A percentile compares a stretch with the other conserved stretches of the same genome.
phyloP scores from a whole-genome alignment of 2,113 vertebrate genomes.

The Propithecus coquereli region DNA sequence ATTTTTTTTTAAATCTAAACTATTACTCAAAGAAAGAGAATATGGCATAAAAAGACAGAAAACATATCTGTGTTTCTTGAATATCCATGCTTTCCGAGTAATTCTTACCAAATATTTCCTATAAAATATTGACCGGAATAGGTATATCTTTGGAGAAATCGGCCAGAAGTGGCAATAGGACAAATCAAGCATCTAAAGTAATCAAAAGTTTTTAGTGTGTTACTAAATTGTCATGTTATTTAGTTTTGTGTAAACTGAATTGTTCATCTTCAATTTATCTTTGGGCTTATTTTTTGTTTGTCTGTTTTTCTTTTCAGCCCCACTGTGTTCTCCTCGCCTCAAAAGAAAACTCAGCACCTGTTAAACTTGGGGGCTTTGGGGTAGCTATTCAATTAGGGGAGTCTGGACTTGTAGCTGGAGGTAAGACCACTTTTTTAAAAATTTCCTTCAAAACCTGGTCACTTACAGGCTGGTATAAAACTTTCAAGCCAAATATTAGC shows the following conservation, averaged over 20 bases:
- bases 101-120: slow-evolving; percentile 40
- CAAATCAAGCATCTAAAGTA: slow-evolving; percentile 29
- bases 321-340: slow-evolving; percentile 98
- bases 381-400: slow-evolving; percentile 98
- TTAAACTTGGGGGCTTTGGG: slow-evolving; percentile 97
- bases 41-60: background rate
- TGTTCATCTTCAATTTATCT: slow-evolving; percentile 56
- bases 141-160: slow-evolving; percentile 33
- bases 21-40: slow-evolving; percentile 23
- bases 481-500: slow-evolving; percentile 45
- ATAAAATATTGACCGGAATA: slow-evolving; percentile 23
- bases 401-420: slow-evolving; percentile 98
- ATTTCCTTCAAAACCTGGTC: slow-evolving; percentile 45
- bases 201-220: slow-evolving; percentile 2
- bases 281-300: slow-evolving; percentile 12
- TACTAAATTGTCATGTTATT: slow-evolving; percentile 26
- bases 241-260: slow-evolving; percentile 31
- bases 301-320: slow-evolving; percentile 86
- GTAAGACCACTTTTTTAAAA: slow-evolving; percentile 82
- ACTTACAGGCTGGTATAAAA: slow-evolving; percentile 33
- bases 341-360: slow-evolving; percentile 98
- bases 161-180: background rate
- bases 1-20: slow-evolving; percentile 36
- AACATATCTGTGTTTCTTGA: background rate
- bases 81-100: slow-evolving; percentile 5